Evolutionary conservation across 2,113 vertebrate species (phyloP), one percentile per base, ranked within the genome.

Genomic region (Atractosteus spatula): DNA sequence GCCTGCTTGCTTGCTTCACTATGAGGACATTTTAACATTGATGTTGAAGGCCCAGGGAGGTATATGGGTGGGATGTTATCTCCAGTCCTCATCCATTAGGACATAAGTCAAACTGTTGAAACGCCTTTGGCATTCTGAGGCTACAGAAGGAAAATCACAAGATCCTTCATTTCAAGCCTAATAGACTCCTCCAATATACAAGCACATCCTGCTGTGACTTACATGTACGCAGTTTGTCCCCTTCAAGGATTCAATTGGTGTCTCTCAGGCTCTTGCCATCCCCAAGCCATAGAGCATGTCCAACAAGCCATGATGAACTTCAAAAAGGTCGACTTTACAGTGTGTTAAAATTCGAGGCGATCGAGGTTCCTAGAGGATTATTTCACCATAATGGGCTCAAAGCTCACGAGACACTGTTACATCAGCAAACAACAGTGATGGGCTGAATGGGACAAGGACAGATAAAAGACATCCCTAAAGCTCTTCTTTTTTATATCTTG

Each of bases 51-150:
- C 55, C 55, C 55, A 14, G 54, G 62, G 64, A 55, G 56, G 56
- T 16, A 43, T 7, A 11, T 17, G 62, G 67, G 51, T 55, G 42
- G 67, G 43, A 17, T 42, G 47, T 16, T 47, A 45, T 41, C 17
- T 16, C 54, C 63, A 43, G 64, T 55, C 70, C 68, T 65, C 47
- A 43, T 59, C n/a, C 44, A 43, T 59, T 42, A 5, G 8, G 61
- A 64, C 2, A 62, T 57, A 42, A 75, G 6, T 54, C 29, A 54
- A 66, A 62, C 68, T 47, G 65, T 70, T 61, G 16, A 17, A 59
- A 64, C 70, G 42, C 65, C 62, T 62, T 56, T 4, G 41, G 45
- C 54, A n/a, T 16, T 14, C 7, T 59, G 11, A 56, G 42, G 41
- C 41, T 54, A 14, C 55, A 43, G 11, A 10, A 41, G 3, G 11